Base-by-base conservation (phyloP, 2,888 invertebrate genomes). In the Pharmacophagus antenor region DNA sequence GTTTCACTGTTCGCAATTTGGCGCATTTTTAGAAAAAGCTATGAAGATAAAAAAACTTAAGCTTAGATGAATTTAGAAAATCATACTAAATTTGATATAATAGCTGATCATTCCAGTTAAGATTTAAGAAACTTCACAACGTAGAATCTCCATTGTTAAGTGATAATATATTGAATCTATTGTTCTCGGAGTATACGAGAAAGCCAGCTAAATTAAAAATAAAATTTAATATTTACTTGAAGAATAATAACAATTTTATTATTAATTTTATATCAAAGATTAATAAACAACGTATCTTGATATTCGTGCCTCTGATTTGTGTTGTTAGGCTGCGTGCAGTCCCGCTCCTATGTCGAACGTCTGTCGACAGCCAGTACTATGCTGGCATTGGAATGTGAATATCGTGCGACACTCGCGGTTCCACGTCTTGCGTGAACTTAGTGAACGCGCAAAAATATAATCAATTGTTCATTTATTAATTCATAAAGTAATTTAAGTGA, bases 291-390 rank as follows among this genome's bases (percentile, higher is more conserved):
- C 25, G 48, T 37, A 1, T 37, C 37, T 23, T 21, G 37, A 48
- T 56, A 37, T 37, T 48, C 3, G 21, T 15, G 44, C n/a, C n/a
- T 55, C 21, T 55, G 48, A 22, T 56, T 18, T 44, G 31, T 56
- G 56, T 48, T 48, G 2, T 20, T 22, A n/a, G n/a, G 27, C n/a
- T 54, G 47, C 47, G 17, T 15, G 37, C 22, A 23, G 20, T 53
- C 17, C 17, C 23, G 42, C 17, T 21, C 50, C 27, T n/a, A 37
- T 15, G 31, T 42, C 20, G 46, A 17, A 8, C 27, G 46, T 47
- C 41, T 18, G 37, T 49, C 56, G n/a, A 23, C 56, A 56, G 22
- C 15, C 42, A 42, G 58, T 47, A 10, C 23, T 41, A 15, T 21
- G 10, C 17, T 44, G 44, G 44, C 44, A 17, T 0, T 18, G 15